Percentiles rank a stretch among this genome's conserved stretches.
Conservation (phyloP, 2,888 invertebrate species). For the Priocnemis perturbator region DNA sequence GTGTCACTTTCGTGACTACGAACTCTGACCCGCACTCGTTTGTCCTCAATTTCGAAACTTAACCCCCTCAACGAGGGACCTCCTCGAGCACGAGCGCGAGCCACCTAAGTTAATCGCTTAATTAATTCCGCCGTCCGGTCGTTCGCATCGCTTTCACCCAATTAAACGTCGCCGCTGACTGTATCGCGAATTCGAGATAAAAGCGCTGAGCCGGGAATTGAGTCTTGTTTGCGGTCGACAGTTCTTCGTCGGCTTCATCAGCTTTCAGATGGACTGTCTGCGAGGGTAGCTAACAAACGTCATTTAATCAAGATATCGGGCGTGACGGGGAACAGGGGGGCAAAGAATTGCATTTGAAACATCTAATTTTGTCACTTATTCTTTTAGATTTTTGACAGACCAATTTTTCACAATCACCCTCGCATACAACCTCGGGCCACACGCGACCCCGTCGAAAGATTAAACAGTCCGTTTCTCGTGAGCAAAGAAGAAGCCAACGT, state of each 20-base stretch:
- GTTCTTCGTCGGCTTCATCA: too few relatives aligned
- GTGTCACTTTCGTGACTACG: constrained; percentile 51
- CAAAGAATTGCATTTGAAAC: too few relatives aligned
- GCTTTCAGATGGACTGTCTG: too few relatives aligned
- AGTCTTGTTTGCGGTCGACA: neutral
- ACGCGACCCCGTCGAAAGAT: too few relatives aligned
- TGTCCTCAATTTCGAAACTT: constrained; percentile 68
- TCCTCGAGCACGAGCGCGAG: constrained; percentile 49
- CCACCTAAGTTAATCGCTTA: constrained; percentile 68
- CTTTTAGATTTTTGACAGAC: too few relatives aligned
- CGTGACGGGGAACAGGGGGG: too few relatives aligned
- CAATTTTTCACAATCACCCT: too few relatives aligned
- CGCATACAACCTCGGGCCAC: too few relatives aligned
- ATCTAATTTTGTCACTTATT: too few relatives aligned
- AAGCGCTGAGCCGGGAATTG: constrained; percentile 28
- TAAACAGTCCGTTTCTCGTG: too few relatives aligned
- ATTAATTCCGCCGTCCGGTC: constrained; percentile 67
- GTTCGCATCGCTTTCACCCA: constrained; percentile 65
- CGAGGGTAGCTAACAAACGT: too few relatives aligned
- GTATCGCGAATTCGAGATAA: constrained; percentile 47
- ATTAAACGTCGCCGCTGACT: constrained; percentile 45
- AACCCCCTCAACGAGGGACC: constrained; percentile 61
- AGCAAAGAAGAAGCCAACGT: constrained; percentile 17
- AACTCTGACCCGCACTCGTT: constrained; percentile 62
- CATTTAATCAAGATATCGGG: too few relatives aligned